A percentile compares a stretch with the other conserved stretches of the same genome.
These are phyloP conservation scores for Pipistrellus pygmaeus DNA, from an alignment of 2,797 vertebrate genomes.

Conservation along the genomic window DNA sequence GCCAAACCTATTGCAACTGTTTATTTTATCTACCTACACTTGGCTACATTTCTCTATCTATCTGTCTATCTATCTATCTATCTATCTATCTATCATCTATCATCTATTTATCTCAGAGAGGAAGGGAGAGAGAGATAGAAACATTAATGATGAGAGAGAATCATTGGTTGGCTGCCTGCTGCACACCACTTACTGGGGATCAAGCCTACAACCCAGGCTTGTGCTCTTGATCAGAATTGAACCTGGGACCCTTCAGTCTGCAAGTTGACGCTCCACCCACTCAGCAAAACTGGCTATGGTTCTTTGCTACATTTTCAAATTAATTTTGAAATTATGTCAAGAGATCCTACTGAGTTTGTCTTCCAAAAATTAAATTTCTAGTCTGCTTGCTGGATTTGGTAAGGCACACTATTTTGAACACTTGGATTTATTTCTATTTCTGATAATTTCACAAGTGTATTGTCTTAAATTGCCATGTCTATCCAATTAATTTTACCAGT, in stretches of 20 bases:
- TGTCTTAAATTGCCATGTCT: not conserved
- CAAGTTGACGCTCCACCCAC: too few species aligned
- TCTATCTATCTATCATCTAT: too few species aligned
- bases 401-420: not conserved
- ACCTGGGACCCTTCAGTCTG: too few species aligned
- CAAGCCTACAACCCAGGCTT: too few species aligned
- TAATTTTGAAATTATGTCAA: slow-evolving; percentile 17
- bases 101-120: too few species aligned
- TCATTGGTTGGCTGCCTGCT: too few species aligned
- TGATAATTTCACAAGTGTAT: not conserved
- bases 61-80: too few species aligned
- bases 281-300: too few species aligned
- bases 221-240: too few species aligned
- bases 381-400: not conserved
- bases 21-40: not conserved
- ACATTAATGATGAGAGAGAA: too few species aligned
- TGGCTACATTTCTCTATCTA: not conserved
- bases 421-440: not conserved
- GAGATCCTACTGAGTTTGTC: not conserved
- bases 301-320: not conserved
- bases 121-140: too few species aligned
- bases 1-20: not conserved
- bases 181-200: too few species aligned
- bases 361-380: not conserved
- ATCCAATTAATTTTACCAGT: not conserved